Base-by-base conservation (phyloP, 23 tunicate species). In the Aplidium turbinatum region DNA sequence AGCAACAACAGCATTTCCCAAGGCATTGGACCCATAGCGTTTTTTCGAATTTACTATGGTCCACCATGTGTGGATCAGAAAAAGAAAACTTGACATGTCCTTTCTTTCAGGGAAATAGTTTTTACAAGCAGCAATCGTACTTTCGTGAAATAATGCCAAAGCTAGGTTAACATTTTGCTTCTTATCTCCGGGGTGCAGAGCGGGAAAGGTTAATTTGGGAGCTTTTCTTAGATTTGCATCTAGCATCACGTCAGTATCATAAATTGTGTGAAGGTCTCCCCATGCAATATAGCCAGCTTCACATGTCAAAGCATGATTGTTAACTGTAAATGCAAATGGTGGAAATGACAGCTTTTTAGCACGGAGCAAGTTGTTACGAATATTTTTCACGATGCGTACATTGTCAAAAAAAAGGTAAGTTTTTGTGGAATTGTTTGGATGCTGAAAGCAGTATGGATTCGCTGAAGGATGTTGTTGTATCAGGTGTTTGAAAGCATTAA, bases 361-460 rank as follows among this genome's bases (percentile, higher is more conserved):
- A 65, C 38, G 36, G 19, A 65, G 25, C 27, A 65, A 21, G 38
- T 65, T 65, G 50, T 38, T 35, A 27, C 72, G 72, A 38, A 65
- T 65, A 21, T 65, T 65, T 21, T 65, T 65, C 72, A 65, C 22
- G 50, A 65, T 4, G 27, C 38, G 72, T 6, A 65, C 72, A 38
- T 65, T 65, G 72, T 65, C 72, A 65, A 35, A 65, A 65, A 65
- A 21, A 6, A 65, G 27, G 22, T 65, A 35, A 3, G 50, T 38
- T 23, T 38, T 65, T 7, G 27, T 35, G 2, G 5, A 24, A 21
- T 35, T 35, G 19, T 36, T 36, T 25, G 72, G 50, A 65, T 65
- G 72, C 27, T 65, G 22, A 5, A 65, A 36, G 23, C 25, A 35
- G 7, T 11, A 21, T 65, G 48, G 72, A 36, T 65, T 36, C 19